These are phyloP conservation scores for Apis florea DNA, from an alignment of 1,140 invertebrate genomes.

Conservation along the genomic window DNA sequence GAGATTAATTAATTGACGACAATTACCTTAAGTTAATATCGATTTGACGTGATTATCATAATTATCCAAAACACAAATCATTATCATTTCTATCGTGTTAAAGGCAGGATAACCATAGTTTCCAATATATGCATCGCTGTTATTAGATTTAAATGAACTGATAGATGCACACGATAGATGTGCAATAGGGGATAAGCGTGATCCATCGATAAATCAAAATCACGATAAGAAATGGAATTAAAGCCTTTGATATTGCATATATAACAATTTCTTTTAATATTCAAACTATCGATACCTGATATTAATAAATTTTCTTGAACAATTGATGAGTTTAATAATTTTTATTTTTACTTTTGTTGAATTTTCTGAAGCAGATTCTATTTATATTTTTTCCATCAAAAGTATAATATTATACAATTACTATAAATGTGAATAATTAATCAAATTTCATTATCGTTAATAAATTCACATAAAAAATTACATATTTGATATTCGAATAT, in stretches of 20 bases:
- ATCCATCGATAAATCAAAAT: neutral
- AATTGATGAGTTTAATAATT: no score
- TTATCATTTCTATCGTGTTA: neutral
- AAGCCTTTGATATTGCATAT: neutral
- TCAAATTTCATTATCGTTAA: no score
- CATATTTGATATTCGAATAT: no score
- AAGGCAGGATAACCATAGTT: neutral
- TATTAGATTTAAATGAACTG: neutral
- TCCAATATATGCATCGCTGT: neutral
- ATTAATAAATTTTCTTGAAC: neutral
- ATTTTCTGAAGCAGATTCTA: no score
- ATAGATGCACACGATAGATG: neutral
- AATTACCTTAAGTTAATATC: slow-evolving; percentile 23
- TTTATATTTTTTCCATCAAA: no score
- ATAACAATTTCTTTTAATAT: neutral
- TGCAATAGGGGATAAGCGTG: neutral
- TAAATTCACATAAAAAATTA: no score
- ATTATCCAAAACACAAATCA: neutral
- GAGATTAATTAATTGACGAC: slow-evolving; percentile 4
- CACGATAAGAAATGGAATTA: neutral
- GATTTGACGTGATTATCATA: slow-evolving; percentile 12
- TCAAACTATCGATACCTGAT: no score
- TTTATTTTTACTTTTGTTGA: no score
- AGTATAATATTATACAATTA: no score
- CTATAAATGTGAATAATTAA: no score